Percentiles rank a stretch among this genome's conserved stretches.
Evolutionary conservation across 2,113 vertebrate species (phyloP).

Genomic region (Hystrix brachyura): DNA sequence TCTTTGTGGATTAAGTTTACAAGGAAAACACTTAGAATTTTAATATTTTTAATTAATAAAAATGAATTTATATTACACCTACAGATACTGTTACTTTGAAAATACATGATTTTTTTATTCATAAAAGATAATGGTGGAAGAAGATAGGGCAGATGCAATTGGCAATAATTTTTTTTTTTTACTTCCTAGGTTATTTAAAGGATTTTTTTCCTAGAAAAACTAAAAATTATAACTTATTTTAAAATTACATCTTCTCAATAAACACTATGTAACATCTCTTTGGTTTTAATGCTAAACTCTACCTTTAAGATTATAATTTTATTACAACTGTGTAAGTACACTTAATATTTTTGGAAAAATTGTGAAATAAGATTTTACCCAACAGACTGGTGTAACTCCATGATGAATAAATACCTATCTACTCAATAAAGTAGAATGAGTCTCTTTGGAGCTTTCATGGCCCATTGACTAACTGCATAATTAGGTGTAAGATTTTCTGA

Average conservation of each 20-base stretch:
- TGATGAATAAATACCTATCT: constrained; percentile 49
- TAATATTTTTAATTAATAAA: constrained; percentile 27
- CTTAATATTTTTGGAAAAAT: neutral
- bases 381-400: constrained; percentile 17
- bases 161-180: neutral
- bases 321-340: neutral
- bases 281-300: neutral
- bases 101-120: neutral
- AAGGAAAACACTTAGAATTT: neutral
- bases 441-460: neutral
- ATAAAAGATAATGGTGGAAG: neutral
- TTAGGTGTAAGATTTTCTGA: constrained; percentile 55
- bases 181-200: neutral
- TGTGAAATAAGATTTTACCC: constrained; percentile 25
- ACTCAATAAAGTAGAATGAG: constrained; percentile 41
- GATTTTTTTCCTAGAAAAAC: constrained; percentile 30
- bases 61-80: neutral
- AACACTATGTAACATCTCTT: neutral
- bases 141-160: neutral
- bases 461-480: constrained; percentile 52
- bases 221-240: neutral
- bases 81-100: neutral
- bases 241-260: neutral
- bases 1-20: constrained; percentile 38
- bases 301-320: constrained; percentile 29